Percentiles rank a stretch among this genome's conserved stretches.
These are phyloP conservation scores for Scatophagus argus DNA, from an alignment of 2,113 vertebrate species.

Conservation along the genomic window DNA sequence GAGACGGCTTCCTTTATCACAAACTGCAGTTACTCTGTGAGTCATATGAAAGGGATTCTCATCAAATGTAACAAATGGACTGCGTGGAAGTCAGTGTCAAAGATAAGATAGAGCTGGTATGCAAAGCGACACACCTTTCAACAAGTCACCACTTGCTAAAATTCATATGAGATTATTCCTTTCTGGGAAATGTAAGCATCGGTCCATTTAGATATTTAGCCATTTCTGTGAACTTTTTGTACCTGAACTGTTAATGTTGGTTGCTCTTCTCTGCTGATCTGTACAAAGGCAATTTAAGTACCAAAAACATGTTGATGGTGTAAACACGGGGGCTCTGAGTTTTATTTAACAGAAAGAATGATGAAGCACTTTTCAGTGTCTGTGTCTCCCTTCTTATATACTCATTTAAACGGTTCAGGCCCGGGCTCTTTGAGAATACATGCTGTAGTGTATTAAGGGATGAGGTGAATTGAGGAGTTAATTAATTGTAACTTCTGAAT, in stretches of 20 bases:
- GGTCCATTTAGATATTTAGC: neutral
- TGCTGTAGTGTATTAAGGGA: neutral
- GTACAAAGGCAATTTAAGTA: constrained; percentile 9
- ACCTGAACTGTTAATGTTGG: no score
- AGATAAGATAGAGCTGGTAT: neutral
- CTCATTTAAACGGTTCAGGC: neutral
- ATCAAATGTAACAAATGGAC: neutral
- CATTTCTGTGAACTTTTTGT: neutral
- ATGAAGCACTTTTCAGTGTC: constrained; percentile 37
- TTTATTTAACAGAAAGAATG: constrained; percentile 9
- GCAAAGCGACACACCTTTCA: neutral
- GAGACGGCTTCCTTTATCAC: neutral
- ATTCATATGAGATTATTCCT: neutral
- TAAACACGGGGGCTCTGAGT: constrained; percentile 56
- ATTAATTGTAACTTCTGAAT: neutral
- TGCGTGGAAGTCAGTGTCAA: neutral
- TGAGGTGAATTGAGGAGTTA: neutral
- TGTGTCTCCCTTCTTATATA: neutral
- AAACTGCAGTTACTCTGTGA: neutral
- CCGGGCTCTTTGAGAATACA: neutral
- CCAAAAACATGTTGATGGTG: constrained; percentile 63
- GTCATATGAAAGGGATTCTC: neutral
- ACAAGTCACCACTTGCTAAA: neutral
- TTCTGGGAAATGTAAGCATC: neutral
- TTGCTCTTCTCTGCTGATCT: neutral